Evolutionary conservation across 2,113 vertebrate genomes (phyloP).

Genomic region (Onychostoma macrolepis): DNA sequence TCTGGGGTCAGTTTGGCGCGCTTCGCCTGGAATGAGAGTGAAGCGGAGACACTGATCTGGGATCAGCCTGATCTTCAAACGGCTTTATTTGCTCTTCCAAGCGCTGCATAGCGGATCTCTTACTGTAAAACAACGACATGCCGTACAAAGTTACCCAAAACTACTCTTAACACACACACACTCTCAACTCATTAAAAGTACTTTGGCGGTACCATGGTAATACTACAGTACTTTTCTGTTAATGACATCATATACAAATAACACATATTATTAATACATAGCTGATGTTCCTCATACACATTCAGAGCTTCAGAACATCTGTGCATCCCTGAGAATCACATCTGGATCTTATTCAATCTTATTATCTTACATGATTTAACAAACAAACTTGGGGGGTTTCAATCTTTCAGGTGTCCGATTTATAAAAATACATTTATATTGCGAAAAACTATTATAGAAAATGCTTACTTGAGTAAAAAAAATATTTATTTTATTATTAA

Average conservation of each 20-base stretch:
- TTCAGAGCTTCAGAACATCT: background rate
- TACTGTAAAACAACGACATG: background rate
- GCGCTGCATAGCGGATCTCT: slow-evolving; percentile 23
- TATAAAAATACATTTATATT: background rate
- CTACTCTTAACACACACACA: background rate
- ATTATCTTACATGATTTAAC: background rate
- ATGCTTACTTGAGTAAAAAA: too few species aligned
- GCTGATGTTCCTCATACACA: background rate
- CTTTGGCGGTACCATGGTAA: background rate
- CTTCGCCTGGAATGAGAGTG: background rate
- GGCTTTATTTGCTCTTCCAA: slow-evolving; percentile 22
- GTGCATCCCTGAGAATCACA: background rate
- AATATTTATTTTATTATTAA: too few species aligned
- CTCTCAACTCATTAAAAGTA: background rate
- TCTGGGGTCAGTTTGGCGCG: background rate
- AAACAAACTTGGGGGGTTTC: background rate
- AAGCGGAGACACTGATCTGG: background rate
- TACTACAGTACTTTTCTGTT: background rate
- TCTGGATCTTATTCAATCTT: background rate
- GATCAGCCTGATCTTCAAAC: slow-evolving; percentile 5
- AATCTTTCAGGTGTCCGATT: background rate
- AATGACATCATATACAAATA: background rate
- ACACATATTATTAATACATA: background rate
- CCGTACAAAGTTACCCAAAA: background rate
- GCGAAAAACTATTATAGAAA: too few species aligned